Conservation (phyloP, 2,888 invertebrate genomes). For the Eristalis arbustorum region DNA sequence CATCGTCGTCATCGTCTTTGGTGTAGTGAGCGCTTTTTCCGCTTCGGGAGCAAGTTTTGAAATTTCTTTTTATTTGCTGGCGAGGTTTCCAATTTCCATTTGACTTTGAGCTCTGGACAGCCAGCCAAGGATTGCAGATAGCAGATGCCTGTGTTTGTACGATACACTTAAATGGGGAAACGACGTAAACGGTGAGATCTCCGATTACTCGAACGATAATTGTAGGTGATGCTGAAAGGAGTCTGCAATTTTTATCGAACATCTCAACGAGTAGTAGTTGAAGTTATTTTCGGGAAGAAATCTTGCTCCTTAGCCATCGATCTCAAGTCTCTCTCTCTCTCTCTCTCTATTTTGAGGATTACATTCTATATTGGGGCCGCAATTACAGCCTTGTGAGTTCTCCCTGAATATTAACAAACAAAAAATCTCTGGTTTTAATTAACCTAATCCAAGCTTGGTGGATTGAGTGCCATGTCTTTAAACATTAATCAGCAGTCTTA, state of each 20-base stretch:
- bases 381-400: too few species aligned
- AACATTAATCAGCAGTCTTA: too few species aligned
- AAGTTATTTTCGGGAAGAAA: not conserved
- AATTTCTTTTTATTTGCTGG: conserved; percentile 40
- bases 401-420: too few species aligned
- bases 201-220: conserved; percentile 27
- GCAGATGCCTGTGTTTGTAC: not conserved
- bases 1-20: conserved; percentile 17
- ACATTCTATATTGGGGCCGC: too few species aligned
- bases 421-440: too few species aligned
- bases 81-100: conserved; percentile 31
- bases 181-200: conserved; percentile 9
- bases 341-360: too few species aligned
- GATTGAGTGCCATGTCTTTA: too few species aligned
- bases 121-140: not conserved
- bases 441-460: too few species aligned
- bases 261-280: not conserved
- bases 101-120: conserved; percentile 38
- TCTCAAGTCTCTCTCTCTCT: too few species aligned
- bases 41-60: conserved; percentile 52
- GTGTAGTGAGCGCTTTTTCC: conserved; percentile 41
- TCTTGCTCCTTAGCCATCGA: too few species aligned
- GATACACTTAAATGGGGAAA: not conserved
- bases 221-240: not conserved
- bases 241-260: not conserved